These are phyloP conservation scores for Grapholita molesta DNA, from an alignment of 1,140 invertebrate genomes.

Conservation along the genomic window DNA sequence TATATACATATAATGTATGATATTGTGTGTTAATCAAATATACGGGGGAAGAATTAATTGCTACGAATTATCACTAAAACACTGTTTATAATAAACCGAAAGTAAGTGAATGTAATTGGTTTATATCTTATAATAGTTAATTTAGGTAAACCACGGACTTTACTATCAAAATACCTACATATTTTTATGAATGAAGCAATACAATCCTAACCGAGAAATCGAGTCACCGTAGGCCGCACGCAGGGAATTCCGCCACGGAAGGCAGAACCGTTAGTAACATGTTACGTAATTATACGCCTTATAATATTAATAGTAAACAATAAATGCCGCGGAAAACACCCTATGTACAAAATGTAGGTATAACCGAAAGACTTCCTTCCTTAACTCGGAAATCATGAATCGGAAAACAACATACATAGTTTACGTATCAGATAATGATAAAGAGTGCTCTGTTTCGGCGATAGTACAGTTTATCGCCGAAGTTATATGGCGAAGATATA, in stretches of 20 bases:
- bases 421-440: too few species aligned
- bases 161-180: background rate
- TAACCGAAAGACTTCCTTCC: background rate
- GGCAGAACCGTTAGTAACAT: background rate
- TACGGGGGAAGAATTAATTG: too few species aligned
- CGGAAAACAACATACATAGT: background rate
- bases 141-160: background rate
- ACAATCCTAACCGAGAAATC: background rate
- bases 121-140: too few species aligned
- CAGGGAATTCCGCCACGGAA: background rate
- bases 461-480: too few species aligned
- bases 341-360: background rate
- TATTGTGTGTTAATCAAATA: too few species aligned
- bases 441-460: too few species aligned
- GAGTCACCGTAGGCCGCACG: background rate
- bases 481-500: too few species aligned
- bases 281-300: slow-evolving; percentile 3
- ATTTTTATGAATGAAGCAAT: background rate
- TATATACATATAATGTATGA: too few species aligned
- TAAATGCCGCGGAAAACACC: background rate
- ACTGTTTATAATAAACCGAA: too few species aligned
- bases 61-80: too few species aligned
- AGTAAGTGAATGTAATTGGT: too few species aligned
- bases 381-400: background rate
- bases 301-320: background rate